These are phyloP conservation scores for Zosterops japonicus DNA, from an alignment of 2,113 vertebrate genomes.

Conservation along the genomic window DNA sequence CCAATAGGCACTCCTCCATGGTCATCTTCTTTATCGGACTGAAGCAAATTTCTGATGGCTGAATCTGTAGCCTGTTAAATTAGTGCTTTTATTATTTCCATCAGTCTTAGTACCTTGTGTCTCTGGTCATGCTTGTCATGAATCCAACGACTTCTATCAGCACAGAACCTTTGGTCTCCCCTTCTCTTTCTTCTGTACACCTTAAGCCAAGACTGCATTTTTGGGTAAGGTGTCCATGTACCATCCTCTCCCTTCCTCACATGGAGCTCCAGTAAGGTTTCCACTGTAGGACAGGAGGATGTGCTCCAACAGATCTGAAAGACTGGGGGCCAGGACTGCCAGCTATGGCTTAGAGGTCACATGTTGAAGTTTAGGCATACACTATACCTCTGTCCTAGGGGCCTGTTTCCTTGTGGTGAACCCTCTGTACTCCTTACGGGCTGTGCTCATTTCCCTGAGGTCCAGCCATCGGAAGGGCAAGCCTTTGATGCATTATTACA, in stretches of 20 bases:
- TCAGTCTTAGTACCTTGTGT: background rate
- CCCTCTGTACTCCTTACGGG: background rate
- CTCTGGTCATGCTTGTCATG: background rate
- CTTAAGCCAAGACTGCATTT: background rate
- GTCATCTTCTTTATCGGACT: background rate
- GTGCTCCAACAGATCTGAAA: background rate
- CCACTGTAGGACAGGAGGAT: background rate
- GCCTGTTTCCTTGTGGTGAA: background rate
- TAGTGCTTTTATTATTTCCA: background rate
- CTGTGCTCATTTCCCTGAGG: background rate
- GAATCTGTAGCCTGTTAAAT: background rate
- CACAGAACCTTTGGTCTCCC: background rate
- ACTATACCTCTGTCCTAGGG: background rate
- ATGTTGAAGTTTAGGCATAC: background rate
- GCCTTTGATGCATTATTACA: background rate
- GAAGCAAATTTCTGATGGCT: background rate
- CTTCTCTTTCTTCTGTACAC: background rate
- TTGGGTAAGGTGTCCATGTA: background rate
- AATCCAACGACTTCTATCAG: background rate
- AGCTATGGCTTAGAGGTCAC: background rate
- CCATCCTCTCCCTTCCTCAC: background rate
- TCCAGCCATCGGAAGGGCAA: background rate
- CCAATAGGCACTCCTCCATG: background rate
- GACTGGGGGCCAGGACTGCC: background rate
- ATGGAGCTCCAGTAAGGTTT: background rate